Evolutionary conservation across 2,888 invertebrate genomes (phyloP).

Genomic region (Mayetiola destructor): DNA sequence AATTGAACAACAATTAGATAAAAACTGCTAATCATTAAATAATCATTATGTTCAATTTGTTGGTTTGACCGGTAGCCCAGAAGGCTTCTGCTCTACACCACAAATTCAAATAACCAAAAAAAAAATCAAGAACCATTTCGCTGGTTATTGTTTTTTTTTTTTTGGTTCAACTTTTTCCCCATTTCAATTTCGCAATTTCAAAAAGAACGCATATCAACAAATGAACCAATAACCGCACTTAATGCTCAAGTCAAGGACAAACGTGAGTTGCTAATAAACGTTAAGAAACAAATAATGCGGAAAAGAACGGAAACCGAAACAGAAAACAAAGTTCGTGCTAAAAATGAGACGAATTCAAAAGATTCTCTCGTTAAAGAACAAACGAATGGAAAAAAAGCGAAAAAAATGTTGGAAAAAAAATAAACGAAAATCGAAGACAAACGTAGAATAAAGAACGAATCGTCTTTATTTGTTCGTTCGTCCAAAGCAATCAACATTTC

Average conservation of each 20-base stretch:
- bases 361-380: neutral
- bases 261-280: neutral
- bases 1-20: neutral
- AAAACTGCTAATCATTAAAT: conserved; percentile 1
- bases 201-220: neutral
- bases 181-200: conserved; percentile 6
- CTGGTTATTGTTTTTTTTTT: neutral
- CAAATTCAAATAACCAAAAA: no score
- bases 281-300: neutral
- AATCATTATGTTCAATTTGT: neutral
- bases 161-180: neutral
- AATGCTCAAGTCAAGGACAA: neutral
- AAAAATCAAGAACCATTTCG: no score
- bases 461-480: neutral
- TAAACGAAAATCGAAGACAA: no score
- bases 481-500: no score
- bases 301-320: neutral
- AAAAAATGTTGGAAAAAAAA: no score
- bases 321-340: no score
- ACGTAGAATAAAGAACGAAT: neutral
- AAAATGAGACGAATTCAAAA: neutral
- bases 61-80: neutral
- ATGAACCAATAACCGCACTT: neutral
- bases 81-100: no score
- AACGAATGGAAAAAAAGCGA: neutral